Conservation (phyloP, 2,888 invertebrate species). For the Alloscopus bannaensis region DNA sequence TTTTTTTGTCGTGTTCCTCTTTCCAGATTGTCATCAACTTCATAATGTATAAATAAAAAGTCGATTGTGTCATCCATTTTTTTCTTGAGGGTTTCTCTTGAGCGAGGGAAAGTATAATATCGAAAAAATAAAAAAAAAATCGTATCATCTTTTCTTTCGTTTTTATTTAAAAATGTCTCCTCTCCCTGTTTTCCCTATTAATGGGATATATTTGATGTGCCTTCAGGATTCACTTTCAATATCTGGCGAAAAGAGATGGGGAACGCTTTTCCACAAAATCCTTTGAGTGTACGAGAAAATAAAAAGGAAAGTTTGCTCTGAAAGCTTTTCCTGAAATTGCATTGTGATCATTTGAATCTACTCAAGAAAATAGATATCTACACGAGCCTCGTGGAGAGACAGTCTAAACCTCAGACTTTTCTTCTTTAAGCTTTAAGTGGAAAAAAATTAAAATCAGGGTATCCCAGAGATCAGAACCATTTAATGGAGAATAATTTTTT, state of each 20-base stretch:
- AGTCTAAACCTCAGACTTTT: too few relatives aligned
- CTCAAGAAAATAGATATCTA: too few relatives aligned
- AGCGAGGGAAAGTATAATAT: neutral
- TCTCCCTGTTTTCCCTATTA: conserved; percentile 19
- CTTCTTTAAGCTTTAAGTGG: too few relatives aligned
- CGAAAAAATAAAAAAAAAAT: neutral
- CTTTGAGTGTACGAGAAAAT: too few relatives aligned
- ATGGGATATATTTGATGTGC: neutral
- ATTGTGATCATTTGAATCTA: conserved; percentile 53
- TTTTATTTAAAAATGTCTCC: neutral
- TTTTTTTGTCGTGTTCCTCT: neutral
- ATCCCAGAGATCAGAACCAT: too few relatives aligned
- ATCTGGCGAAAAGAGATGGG: too few relatives aligned
- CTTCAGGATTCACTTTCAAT: too few relatives aligned
- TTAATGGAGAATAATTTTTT: too few relatives aligned
- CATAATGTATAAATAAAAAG: conserved; percentile 30
- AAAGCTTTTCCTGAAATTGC: conserved; percentile 34
- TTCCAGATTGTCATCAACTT: conserved; percentile 37
- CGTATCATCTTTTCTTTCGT: neutral
- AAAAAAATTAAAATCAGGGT: too few relatives aligned
- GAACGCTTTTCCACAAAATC: too few relatives aligned
- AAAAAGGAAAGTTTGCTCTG: too few relatives aligned
- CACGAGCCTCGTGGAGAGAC: too few relatives aligned
- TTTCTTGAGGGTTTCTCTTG: neutral
- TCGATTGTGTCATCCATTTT: conserved; percentile 22